These are phyloP conservation scores for Alviniconcha marisindica DNA, from an alignment of 1,140 invertebrate genomes.

Conservation along the genomic window DNA sequence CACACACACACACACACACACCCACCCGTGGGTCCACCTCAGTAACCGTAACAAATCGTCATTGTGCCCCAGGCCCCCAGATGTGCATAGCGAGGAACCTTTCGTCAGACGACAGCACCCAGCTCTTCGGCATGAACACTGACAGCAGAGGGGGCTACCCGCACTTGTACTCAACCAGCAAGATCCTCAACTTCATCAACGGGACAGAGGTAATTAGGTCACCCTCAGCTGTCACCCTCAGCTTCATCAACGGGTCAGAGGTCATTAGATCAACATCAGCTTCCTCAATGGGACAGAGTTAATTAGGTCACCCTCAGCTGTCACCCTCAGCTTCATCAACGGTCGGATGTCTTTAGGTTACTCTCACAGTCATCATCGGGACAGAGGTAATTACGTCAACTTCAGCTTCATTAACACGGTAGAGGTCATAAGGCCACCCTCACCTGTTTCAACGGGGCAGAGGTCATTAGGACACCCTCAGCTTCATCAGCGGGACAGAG, in stretches of 20 bases:
- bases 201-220: neutral
- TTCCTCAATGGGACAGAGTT: neutral
- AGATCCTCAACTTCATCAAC: neutral
- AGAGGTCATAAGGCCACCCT: too few relatives aligned
- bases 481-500: too few relatives aligned
- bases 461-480: too few relatives aligned
- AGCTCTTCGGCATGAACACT: constrained; percentile 8
- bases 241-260: neutral
- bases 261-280: neutral
- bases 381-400: too few relatives aligned
- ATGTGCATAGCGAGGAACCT: neutral
- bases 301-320: too few relatives aligned
- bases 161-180: constrained; percentile 19
- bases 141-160: neutral
- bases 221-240: too few relatives aligned
- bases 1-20: too few relatives aligned
- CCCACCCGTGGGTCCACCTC: too few relatives aligned
- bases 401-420: too few relatives aligned
- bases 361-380: neutral
- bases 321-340: neutral
- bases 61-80: neutral
- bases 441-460: neutral
- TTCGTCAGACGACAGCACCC: neutral
- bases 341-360: neutral
- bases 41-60: too few relatives aligned